These are phyloP conservation scores for Lynx canadensis DNA, from an alignment of 2,113 vertebrate genomes.

Conservation along the genomic window DNA sequence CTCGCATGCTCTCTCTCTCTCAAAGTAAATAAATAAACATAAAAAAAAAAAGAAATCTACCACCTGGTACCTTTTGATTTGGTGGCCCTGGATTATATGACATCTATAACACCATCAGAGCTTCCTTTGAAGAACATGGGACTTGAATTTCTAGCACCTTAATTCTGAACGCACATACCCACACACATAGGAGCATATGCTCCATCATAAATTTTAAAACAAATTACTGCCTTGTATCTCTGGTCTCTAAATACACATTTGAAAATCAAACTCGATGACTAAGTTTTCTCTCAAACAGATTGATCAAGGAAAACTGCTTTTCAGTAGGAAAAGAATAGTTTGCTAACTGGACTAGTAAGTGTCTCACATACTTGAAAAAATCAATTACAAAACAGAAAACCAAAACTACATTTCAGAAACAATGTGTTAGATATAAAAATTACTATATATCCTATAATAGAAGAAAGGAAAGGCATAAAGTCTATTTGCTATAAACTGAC, in stretches of 20 bases:
- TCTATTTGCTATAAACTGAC: conserved; percentile 33
- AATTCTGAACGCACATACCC: background rate
- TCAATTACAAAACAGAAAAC: conserved; percentile 50
- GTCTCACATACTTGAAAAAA: conserved; percentile 44
- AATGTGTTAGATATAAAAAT: conserved; percentile 42
- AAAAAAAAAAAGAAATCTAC: background rate
- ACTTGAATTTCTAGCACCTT: conserved; percentile 20
- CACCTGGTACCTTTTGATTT: background rate
- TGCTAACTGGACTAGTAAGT: conserved; percentile 16
- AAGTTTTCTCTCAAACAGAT: conserved; percentile 37
- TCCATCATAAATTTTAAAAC: conserved; percentile 17
- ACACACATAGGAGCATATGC: background rate
- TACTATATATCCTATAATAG: conserved; percentile 19
- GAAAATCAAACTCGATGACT: background rate
- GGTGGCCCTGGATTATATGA: background rate
- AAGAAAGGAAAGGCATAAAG: conserved; percentile 62
- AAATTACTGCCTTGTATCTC: background rate
- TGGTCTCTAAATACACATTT: conserved; percentile 21
- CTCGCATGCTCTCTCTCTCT: too few relatives aligned
- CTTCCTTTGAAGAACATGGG: background rate
- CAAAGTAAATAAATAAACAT: too few relatives aligned
- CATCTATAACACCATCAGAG: background rate
- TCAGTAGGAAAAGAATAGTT: conserved; percentile 8
- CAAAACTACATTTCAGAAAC: conserved; percentile 46
- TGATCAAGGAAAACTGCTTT: conserved; percentile 35